Base-by-base conservation (phyloP, 2,113 vertebrate genomes). In the Cynoglossus semilaevis region DNA sequence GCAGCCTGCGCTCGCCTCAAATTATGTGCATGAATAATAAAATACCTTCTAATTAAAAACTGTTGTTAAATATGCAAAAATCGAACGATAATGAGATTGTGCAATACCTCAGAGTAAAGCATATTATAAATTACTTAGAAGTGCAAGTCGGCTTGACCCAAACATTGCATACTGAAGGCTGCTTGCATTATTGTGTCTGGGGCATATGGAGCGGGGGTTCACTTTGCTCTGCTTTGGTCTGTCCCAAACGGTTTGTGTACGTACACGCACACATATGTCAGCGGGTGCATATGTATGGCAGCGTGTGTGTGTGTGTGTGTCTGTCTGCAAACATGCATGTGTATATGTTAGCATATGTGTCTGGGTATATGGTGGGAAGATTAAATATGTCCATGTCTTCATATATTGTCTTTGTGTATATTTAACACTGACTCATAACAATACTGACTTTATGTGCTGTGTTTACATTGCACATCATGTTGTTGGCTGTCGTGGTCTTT, bases 11-110 rank as follows among this genome's bases (percentile, higher is more conserved):
- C 92, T 91, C 73, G 90, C 92, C 91, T 94, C 91, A 96, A 96
- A 98, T 99, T 98, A 98, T 98, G 95, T 96, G 94, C 96, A 98
- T 99, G 95, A 98, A 98, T 99, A 98, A 99, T 99, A 96, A 96
- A 97, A 96, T 95, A 94, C 92, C 92, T 92, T 96, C 96, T 99
- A 98, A 99, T 98, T 99, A 99, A 98, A 99, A 98, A 97, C 88
- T 92, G 92, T 94, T 92, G 95, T 99, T 99, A 99, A 99, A 96
- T 98, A 99, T 99, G 97, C 96, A 99, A 97, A 98, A 91, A 94
- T 93, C 90, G 94, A 95, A 98, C 97, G 95, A 93, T 99, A 98
- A 99, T 97, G 94, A 97, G 96, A 94, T 94, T 94, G 94, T 86
- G 93, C 93, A 95, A 96, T 98, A 91, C 96, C 95, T 94, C 87